Conservation (phyloP, 2,113 vertebrate genomes). For the Thalassoma bifasciatum region DNA sequence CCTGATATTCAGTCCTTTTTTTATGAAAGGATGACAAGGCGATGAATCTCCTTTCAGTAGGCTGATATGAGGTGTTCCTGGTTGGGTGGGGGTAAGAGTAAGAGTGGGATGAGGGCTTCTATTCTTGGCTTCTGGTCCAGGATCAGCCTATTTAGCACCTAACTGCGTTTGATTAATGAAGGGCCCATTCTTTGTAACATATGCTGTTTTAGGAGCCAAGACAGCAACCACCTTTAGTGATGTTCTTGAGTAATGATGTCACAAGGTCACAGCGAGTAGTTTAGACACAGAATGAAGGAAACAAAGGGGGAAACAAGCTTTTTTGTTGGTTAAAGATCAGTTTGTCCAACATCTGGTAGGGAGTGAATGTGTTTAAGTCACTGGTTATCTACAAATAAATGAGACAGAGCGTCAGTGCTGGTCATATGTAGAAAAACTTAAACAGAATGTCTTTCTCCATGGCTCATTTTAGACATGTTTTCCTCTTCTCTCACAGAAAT, state of each 20-base stretch:
- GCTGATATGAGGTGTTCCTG: slow-evolving; percentile 65
- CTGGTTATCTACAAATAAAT: slow-evolving; percentile 26
- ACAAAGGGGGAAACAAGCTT: slow-evolving; percentile 57
- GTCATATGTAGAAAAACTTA: neutral
- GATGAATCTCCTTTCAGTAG: slow-evolving; percentile 83
- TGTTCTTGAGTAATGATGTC: slow-evolving; percentile 82
- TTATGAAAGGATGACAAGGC: slow-evolving; percentile 74
- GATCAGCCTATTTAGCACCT: slow-evolving; percentile 86
- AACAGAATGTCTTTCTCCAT: neutral
- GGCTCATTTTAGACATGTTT: neutral
- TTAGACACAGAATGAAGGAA: slow-evolving; percentile 70
- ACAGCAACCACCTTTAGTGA: slow-evolving; percentile 69
- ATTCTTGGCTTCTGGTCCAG: slow-evolving; percentile 74
- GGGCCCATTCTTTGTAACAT: slow-evolving; percentile 79
- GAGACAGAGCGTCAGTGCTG: neutral
- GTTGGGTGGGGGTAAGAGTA: neutral
- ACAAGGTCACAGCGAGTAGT: slow-evolving; percentile 82
- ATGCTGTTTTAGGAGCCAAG: slow-evolving; percentile 81
- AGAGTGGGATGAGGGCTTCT: neutral
- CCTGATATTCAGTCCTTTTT: slow-evolving; percentile 45
- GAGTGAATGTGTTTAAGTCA: slow-evolving; percentile 56
- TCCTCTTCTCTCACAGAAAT: neutral
- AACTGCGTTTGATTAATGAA: slow-evolving; percentile 89
- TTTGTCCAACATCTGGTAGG: slow-evolving; percentile 35
- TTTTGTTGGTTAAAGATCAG: slow-evolving; percentile 37